Evolutionary conservation across 2,113 vertebrate species (phyloP).

Genomic region (Ochotona curzoniae): DNA sequence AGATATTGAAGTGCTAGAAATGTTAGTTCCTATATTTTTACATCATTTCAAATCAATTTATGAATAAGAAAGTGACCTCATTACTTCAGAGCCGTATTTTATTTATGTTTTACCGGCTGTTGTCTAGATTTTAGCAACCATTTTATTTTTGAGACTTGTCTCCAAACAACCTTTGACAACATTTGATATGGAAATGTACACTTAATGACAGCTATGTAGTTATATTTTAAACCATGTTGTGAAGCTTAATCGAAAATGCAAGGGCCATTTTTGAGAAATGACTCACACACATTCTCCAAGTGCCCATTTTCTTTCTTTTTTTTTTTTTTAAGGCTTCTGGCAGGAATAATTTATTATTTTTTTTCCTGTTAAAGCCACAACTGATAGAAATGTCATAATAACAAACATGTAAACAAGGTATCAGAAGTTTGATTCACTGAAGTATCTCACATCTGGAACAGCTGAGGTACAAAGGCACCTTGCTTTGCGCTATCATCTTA

Average conservation of each 20-base stretch:
- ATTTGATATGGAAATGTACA: conserved; percentile 25
- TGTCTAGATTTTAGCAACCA: not conserved
- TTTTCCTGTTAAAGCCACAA: conserved; percentile 77
- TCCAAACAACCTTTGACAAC: conserved; percentile 16
- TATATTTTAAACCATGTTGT: not conserved
- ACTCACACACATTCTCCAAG: not conserved
- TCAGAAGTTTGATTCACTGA: conserved; percentile 84
- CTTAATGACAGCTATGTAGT: not conserved
- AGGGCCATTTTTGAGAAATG: not conserved
- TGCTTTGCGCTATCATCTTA: conserved; percentile 49
- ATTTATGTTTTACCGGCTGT: not conserved
- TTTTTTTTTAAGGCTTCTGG: conserved; percentile 70
- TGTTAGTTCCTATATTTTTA: not conserved
- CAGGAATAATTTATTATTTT: conserved; percentile 84
- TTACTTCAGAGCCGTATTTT: not conserved
- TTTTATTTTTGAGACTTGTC: conserved; percentile 32
- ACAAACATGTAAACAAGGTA: conserved; percentile 82
- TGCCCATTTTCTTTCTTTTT: not conserved
- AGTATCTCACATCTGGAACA: conserved; percentile 82
- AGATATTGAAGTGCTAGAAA: not conserved
- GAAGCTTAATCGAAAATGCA: not conserved
- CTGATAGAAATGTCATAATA: conserved; percentile 85
- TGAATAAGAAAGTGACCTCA: conserved; percentile 38
- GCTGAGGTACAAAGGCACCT: conserved; percentile 80
- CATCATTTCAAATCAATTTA: not conserved